phyloP scores from a whole-genome alignment of 2,888 invertebrate genomes.

The Conus canariensis region DNA sequence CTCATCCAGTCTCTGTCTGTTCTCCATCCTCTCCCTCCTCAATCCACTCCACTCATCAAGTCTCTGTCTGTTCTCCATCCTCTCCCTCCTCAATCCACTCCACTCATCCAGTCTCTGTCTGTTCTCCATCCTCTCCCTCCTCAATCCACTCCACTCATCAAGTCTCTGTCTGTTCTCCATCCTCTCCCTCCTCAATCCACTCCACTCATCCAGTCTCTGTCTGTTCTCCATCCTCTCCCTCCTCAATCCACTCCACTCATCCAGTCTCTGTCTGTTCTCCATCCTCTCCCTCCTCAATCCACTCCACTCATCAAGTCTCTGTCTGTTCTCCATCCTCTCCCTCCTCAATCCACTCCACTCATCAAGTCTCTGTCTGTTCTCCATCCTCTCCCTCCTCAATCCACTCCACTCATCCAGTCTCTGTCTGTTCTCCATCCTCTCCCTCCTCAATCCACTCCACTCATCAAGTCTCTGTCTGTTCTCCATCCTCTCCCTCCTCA shows the following conservation, averaged over 20 bases:
- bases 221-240: not conserved
- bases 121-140: not conserved
- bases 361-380: not conserved
- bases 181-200: not conserved
- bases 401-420: not conserved
- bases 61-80: not conserved
- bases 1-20: not conserved
- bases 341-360: not conserved
- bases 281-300: not conserved
- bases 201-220: not conserved
- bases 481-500: not conserved
- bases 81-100: not conserved
- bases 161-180: not conserved
- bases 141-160: no score
- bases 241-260: not conserved
- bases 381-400: not conserved
- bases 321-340: not conserved
- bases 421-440: not conserved
- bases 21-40: not conserved
- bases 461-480: not conserved
- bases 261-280: not conserved
- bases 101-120: not conserved
- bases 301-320: not conserved
- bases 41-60: no score
- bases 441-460: not conserved